Base-by-base conservation (phyloP, 2,888 invertebrate species). In the Venustoraphidia nigricollis region DNA sequence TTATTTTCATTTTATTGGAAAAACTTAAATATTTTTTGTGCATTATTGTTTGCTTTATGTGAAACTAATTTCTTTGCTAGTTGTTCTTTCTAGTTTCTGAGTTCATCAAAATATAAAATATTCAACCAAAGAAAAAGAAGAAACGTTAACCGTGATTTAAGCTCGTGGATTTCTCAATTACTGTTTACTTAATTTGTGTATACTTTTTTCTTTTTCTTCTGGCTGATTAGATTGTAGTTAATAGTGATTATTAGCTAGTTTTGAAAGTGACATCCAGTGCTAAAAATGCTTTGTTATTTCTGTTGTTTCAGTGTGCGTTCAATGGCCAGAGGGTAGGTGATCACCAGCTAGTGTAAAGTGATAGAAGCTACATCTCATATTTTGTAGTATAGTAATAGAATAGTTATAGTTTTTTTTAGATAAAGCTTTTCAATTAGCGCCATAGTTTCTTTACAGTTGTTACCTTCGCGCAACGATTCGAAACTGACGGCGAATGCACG, bases 291-390 rank as follows among this genome's bases (percentile, higher is more conserved):
- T 51, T 54, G 35, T 42, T 53, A 60, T 59, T 62, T 64, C 66
- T 66, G 65, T 71, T 81, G 80, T 83, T 77, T 66, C 84, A 81
- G 88, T 90, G 70, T 87, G 87, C 75, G 86, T 89, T 67, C 89
- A 88, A 70, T 90, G 89, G 89, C 87, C 88, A 59, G 87, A 88
- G 77, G 84, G 84, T 83, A 77, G 81, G 81, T 72, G 62, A 57
- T 61, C 40, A 9, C 27, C 27, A 37, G 10, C 37, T 27, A 49
- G 49, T 46, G 44, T 47, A 44, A 48, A 50, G 48, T 49, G 47
- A 14, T 50, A 49, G 51, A 44, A 50, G 51, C 51, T 53, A 52
- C 52, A 49, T 48, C 50, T 50, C 50, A 48, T 53, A 46, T 50
- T 53, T 53, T 50, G 49, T 49, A 52, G 47, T 53, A 50, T 50